Base-by-base conservation (phyloP, 2,797 vertebrate genomes). In the Chloroceryle amazona region DNA sequence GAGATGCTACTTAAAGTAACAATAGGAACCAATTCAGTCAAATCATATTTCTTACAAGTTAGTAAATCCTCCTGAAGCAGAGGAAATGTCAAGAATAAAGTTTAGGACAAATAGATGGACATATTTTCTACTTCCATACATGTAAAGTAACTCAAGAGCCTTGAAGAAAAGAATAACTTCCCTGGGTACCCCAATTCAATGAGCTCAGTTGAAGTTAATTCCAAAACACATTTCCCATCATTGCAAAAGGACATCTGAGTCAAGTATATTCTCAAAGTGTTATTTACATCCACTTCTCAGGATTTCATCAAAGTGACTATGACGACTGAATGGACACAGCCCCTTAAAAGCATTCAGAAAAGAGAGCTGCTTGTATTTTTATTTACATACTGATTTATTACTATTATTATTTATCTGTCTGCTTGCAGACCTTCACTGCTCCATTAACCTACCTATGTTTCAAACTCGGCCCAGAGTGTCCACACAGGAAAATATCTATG, bases 371-470 rank as follows among this genome's bases (percentile, higher is more conserved):
- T 86, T 74, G 52, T 42, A 70, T 93, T 67, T 89, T 89, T 96
- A 91, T 44, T 85, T 85, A 63, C 42, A 61, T 74, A 31, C 68
- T 89, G 81, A 96, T 94, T 95, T 94, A 92, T 91, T 92, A 81
- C 81, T 93, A 92, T 93, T 93, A 92, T 94, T 92, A 93, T 88
- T 90, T 94, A 96, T 81, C 81, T 74, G 49, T 83, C 88, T 90
- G 72, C 86, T 89, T 91, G 79, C 66, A 90, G 55, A 33, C 63
- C 74, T 92, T 89, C 8, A 0, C 86, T 91, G 92, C 81, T 89
- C 89, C 90, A 93, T 96, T 95, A 94, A 90, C 60, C 83, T 70
- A 75, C 62, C 67, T 85, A 16, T 22, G 71, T 85, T 92, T 93
- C 89, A 80, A 54, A 52, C n/a, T 92, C 81, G 85, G 72, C 51